Evolutionary conservation across 2,888 invertebrate genomes (phyloP).

Genomic region (Serrognathus titanus): DNA sequence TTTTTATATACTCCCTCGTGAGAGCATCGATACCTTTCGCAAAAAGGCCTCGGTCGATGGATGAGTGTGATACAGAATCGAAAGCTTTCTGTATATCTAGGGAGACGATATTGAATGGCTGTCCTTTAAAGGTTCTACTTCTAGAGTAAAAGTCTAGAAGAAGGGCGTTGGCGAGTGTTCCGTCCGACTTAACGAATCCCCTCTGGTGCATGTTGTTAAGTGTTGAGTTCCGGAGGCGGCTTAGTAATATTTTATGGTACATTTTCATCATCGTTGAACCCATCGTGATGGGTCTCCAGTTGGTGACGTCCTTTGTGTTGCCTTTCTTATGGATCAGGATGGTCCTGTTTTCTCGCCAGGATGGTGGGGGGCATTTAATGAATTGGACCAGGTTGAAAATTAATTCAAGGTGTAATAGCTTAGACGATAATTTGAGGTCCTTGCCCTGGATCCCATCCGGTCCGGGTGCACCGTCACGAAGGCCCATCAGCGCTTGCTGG

Average conservation of each 20-base stretch:
- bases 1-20: conserved; percentile 33
- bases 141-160: conserved; percentile 32
- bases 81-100: conserved; percentile 14
- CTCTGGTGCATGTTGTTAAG: conserved; percentile 27
- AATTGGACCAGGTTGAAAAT: too few species aligned
- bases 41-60: conserved; percentile 31
- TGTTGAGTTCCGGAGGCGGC: conserved; percentile 7
- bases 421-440: too few species aligned
- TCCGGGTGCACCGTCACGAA: too few species aligned
- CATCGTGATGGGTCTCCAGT: conserved; percentile 36
- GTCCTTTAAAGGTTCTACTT: conserved; percentile 27
- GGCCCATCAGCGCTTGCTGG: too few species aligned
- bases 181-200: conserved; percentile 38
- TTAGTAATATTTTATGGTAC: conserved; percentile 27
- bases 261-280: conserved; percentile 28
- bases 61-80: conserved; percentile 32
- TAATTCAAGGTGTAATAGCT: too few species aligned
- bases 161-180: conserved; percentile 39
- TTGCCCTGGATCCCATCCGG: too few species aligned
- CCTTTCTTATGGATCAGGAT: too few species aligned
- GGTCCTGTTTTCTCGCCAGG: too few species aligned
- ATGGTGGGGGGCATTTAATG: too few species aligned
- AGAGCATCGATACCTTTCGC: conserved; percentile 33
- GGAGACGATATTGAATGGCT: conserved; percentile 39
- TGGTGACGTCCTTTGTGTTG: not conserved